Conservation (phyloP, 2,797 vertebrate genomes). For the Alcedo quadribrachys region DNA sequence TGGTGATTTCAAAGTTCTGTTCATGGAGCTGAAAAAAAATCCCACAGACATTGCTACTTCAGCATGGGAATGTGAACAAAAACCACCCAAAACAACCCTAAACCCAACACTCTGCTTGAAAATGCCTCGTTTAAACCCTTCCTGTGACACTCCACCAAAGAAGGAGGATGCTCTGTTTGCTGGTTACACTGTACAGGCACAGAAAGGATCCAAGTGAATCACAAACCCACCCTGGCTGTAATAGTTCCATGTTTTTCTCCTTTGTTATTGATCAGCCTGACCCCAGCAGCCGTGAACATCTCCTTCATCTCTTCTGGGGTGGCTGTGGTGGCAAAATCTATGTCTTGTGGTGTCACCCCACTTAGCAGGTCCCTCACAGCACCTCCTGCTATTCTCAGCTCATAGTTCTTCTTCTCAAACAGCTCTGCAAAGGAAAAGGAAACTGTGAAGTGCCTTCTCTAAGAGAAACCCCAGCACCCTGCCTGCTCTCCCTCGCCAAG, state of each 20-base stretch:
- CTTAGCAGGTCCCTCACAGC: conserved; percentile 93
- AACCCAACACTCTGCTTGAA: not conserved
- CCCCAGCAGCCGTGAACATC: conserved; percentile 87
- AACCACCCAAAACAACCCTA: not conserved
- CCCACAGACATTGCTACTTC: conserved; percentile 6
- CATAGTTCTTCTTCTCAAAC: conserved; percentile 88
- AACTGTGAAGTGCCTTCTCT: not conserved
- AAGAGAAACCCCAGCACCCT: not conserved
- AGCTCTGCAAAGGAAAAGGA: conserved; percentile 76
- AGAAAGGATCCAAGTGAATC: not conserved
- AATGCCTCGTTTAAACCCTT: not conserved
- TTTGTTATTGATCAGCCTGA: conserved; percentile 96
- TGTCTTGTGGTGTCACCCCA: conserved; percentile 88
- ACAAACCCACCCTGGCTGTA: conserved; percentile 86
- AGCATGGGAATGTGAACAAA: accelerated
- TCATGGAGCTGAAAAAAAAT: conserved; percentile 84
- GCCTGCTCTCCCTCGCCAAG: too few relatives aligned
- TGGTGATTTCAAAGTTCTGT: conserved; percentile 97
- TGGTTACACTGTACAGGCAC: not conserved
- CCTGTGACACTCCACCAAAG: not conserved
- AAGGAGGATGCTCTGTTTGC: not conserved
- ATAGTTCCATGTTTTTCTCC: conserved; percentile 97
- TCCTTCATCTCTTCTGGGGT: conserved; percentile 94
- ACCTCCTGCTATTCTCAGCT: conserved; percentile 94
- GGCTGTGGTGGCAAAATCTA: conserved; percentile 96